Evolutionary conservation across 1,140 invertebrate genomes (phyloP).

Genomic region (Megalopta genalis): DNA sequence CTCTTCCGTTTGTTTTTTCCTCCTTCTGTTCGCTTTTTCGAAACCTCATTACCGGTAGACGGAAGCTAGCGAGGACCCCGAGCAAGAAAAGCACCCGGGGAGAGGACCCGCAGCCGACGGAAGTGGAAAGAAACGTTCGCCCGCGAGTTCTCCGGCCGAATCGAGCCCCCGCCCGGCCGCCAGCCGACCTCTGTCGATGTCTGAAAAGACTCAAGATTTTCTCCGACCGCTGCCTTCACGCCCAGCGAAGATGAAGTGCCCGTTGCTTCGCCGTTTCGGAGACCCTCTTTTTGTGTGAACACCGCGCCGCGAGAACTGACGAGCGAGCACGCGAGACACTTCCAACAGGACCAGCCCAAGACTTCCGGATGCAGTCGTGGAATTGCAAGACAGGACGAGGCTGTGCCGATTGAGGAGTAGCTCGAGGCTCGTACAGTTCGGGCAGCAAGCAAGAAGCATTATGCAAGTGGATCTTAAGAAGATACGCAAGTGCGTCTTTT

Average conservation of each 20-base stretch:
- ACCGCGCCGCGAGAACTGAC: neutral
- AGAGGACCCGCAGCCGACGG: neutral
- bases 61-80: constrained; percentile 7
- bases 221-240: constrained; percentile 13
- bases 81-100: neutral
- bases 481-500: too few species aligned
- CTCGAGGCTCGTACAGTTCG: too few species aligned
- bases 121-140: constrained; percentile 26
- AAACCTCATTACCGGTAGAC: constrained; percentile 47
- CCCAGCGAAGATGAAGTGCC: constrained; percentile 35
- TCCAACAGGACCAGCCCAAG: too few species aligned
- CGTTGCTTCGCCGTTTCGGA: constrained; percentile 18
- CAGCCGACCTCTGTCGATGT: neutral
- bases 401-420: too few species aligned
- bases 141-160: neutral
- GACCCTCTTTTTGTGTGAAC: neutral
- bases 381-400: too few species aligned
- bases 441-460: too few species aligned
- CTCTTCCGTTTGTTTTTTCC: constrained; percentile 7
- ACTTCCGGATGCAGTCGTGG: too few species aligned
- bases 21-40: constrained; percentile 22
- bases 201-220: constrained; percentile 35
- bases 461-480: too few species aligned
- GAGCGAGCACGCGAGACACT: neutral
- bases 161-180: neutral